Base-by-base conservation (phyloP, 2,797 vertebrate species). In the Atherinosoma microstoma region DNA sequence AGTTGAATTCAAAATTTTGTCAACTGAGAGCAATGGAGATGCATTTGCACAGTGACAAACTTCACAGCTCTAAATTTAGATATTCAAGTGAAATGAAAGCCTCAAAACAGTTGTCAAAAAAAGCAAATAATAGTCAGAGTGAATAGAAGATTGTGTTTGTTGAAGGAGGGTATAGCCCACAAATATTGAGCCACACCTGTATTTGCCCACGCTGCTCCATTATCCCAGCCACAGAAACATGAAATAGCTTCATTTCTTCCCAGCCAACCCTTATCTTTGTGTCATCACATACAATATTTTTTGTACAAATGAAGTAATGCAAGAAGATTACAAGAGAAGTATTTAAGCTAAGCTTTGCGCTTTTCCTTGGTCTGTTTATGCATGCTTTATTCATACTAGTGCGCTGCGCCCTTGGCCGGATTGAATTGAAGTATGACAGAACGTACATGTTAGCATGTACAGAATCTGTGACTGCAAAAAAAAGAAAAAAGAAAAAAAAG, bases 161-260 rank as follows among this genome's bases (percentile, higher is more conserved):
- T 88, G 87, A 95, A 93, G 94, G 94, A 94, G 93, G 92, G 80
- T 92, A 89, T 90, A 87, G 90, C 90, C 79, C 63, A 83, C 91
- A 93, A 92, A 94, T 92, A 93, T 86, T 84, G 76, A 92, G 90
- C 91, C 92, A 56, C 92, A 83, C 94, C 94, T 93, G 91, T 94
- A 88, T 95, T 94, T 94, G 87, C 86, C 79, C 47, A 81, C 84
- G 66, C 63, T 62, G 82, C 83, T 85, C 82, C 76, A 87, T 92
- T 89, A 91, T 88, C 76, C 76, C 67, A 79, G 82, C 87, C 67
- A 73, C 70, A 85, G 78, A 84, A 79, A 86, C 69, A 87, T 64
- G 24, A 75, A 90, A 88, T 75, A 67, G 74, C 38, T 24, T 67
- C 58, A 67, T 70, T 63, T 76, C 24, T 57, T 67, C 49, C 38